phyloP scores from a whole-genome alignment of 2,113 vertebrate genomes.

The Anhinga anhinga region DNA sequence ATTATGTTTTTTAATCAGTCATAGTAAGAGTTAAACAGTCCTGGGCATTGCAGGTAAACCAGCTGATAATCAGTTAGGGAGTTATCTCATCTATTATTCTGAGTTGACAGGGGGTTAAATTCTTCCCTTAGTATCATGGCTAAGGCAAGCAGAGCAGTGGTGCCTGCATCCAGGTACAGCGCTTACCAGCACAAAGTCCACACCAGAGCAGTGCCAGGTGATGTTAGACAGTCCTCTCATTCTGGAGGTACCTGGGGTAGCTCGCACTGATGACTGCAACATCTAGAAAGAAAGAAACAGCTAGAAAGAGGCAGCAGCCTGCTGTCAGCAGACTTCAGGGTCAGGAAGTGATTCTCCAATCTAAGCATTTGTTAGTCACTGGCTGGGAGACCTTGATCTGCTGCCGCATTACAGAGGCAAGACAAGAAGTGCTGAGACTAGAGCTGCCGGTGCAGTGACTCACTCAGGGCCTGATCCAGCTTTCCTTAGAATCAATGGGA shows the following conservation, averaged over 20 bases:
- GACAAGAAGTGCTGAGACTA: neutral
- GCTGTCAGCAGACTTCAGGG: neutral
- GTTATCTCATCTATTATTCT: slow-evolving; percentile 29
- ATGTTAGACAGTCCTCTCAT: neutral
- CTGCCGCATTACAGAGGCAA: neutral
- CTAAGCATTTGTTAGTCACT: neutral
- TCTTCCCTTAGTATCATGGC: neutral
- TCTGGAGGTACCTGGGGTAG: neutral
- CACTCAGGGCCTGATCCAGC: neutral
- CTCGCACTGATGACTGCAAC: neutral
- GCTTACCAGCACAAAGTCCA: neutral
- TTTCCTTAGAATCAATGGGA: neutral
- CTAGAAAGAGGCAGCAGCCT: neutral
- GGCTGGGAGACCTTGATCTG: neutral
- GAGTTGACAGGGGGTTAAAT: neutral
- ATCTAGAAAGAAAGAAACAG: neutral
- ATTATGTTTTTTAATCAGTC: slow-evolving; percentile 71
- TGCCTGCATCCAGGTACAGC: neutral
- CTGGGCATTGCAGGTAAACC: neutral
- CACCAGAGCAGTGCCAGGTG: neutral
- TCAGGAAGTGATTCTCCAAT: neutral
- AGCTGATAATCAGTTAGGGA: slow-evolving; percentile 47
- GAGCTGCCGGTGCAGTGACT: neutral
- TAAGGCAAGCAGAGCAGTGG: neutral
- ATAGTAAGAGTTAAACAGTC: slow-evolving; percentile 20